These are phyloP conservation scores for Cyphomyrus plagiostoma DNA, from an alignment of 2,113 vertebrate species.

Conservation along the genomic window DNA sequence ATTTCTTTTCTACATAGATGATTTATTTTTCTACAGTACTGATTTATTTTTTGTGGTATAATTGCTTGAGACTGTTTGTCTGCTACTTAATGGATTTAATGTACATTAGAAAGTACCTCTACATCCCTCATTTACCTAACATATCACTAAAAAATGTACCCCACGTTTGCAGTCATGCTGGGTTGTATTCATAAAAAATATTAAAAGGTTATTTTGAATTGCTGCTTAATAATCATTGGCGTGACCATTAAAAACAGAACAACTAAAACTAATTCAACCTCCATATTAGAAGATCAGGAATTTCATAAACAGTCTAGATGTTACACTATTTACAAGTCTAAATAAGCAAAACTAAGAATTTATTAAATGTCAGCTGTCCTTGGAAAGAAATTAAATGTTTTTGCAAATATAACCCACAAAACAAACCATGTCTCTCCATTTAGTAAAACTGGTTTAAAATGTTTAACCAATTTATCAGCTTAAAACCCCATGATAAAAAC, in stretches of 20 bases:
- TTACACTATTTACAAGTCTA: not conserved
- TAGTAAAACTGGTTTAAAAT: not conserved
- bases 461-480: conserved; percentile 3
- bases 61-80: not conserved
- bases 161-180: not conserved
- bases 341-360: not conserved
- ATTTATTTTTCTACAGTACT: not conserved
- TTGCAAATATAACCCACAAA: not conserved
- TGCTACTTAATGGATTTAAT: not conserved
- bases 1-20: not conserved
- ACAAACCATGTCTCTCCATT: not conserved
- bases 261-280: not conserved
- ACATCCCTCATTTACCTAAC: not conserved
- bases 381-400: not conserved
- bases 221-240: not conserved
- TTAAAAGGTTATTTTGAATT: not conserved
- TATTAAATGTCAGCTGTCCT: conserved; percentile 2
- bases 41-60: not conserved
- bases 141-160: not conserved
- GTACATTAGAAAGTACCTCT: not conserved
- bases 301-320: not conserved
- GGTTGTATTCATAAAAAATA: not conserved
- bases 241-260: not conserved
- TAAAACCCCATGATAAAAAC: not conserved
- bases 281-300: not conserved